Conservation (phyloP, 2,113 vertebrate species). For the Oryzias curvinotus region DNA sequence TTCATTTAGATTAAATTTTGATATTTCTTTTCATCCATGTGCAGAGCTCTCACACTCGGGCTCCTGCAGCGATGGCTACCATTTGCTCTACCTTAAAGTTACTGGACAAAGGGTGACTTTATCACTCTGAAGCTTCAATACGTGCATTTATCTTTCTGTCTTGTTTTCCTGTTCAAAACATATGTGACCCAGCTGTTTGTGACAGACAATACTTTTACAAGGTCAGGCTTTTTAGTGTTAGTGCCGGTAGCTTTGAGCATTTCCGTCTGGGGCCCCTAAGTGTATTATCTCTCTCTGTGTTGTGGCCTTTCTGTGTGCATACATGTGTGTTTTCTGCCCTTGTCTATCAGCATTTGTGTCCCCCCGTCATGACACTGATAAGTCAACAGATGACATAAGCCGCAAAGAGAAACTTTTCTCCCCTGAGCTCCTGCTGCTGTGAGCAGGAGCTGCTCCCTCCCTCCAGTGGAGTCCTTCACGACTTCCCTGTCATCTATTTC, state of each 20-base stretch:
- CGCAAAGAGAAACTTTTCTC: constrained; percentile 17
- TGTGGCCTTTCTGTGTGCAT: constrained; percentile 28
- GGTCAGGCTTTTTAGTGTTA: constrained; percentile 70
- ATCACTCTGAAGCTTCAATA: neutral
- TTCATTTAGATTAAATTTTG: neutral
- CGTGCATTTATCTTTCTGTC: constrained; percentile 35
- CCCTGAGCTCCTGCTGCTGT: constrained; percentile 18
- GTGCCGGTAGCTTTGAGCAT: constrained; percentile 62
- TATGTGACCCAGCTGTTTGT: constrained; percentile 26
- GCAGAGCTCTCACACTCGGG: neutral
- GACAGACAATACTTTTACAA: constrained; percentile 68
- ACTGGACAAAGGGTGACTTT: neutral
- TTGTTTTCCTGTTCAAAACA: constrained; percentile 3
- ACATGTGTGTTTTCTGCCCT: constrained; percentile 41
- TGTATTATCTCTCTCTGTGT: constrained; percentile 59
- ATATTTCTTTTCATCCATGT: neutral
- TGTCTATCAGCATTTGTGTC: constrained; percentile 42
- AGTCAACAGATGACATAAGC: constrained; percentile 50
- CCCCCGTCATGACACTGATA: constrained; percentile 46
- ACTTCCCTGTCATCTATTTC: neutral
- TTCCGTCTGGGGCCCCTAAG: constrained; percentile 67
- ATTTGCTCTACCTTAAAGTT: neutral
- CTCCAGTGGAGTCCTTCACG: neutral
- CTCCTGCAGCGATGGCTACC: neutral
- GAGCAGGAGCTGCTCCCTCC: neutral